Base-by-base conservation (phyloP, 2,888 invertebrate genomes). In the Fissipunctia ypsillon region DNA sequence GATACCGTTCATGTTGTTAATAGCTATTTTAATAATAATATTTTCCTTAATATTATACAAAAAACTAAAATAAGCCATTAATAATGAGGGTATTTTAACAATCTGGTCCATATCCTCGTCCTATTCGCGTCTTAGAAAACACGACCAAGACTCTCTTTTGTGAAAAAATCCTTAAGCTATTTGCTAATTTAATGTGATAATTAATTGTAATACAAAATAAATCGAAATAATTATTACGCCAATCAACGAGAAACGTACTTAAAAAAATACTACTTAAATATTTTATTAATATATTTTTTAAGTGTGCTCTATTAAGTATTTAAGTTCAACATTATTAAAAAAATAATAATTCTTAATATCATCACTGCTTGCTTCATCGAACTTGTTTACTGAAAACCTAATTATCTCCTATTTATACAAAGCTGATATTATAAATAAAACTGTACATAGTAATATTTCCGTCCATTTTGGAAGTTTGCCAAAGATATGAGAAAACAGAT, bases 381-480 rank as follows among this genome's bases (percentile, higher is more conserved):
- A 41, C 1, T 56, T 64, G 43, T 74, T 61, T 61, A 2, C 19
- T 41, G 6, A 54, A 52, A 52, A 14, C n/a, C 22, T 22, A 22
- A 54, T n/a, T 25, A 35, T 1, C 14, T 67, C 60, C 1, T 48
- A 48, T 31, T 57, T 69, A 14, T 14, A 35, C 35, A 66, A 3
- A 61, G 25, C 19, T 38, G 38, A 41, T 25, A 16, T 35, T 60
- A 38, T 52, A 52, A 48, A 59, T 54, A 69, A 67, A 41, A 16
- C 16, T 38, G 41, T 19, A n/a, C n/a, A n/a, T n/a, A 41, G 22
- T 31, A 41, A 61, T 43, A 61, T 56, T 56, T 70, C 48, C 48
- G 25, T 25, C 60, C 54, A 35, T 70, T 25, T 67, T 76, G 76
- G 76, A 72, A 57, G n/a, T 5, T 25, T 57, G 76, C 79, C 76